phyloP scores from a whole-genome alignment of 35 echinoderm and acorn worm genomes.

The Heliocidaris erythrogramma region DNA sequence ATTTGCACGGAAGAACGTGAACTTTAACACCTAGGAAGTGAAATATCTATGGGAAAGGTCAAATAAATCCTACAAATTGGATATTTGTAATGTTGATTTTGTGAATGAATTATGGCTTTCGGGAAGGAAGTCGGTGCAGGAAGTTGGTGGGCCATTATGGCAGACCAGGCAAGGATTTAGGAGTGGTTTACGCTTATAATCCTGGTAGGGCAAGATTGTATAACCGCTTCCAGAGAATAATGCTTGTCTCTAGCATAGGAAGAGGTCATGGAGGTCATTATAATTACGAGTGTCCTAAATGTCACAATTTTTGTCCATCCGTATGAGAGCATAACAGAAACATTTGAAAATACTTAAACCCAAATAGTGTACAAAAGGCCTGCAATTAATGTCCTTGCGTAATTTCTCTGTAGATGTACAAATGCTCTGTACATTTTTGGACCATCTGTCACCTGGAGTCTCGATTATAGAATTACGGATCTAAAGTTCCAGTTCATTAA shows the following conservation, averaged over 20 bases:
- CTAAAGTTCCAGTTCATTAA: background rate
- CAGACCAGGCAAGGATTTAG: background rate
- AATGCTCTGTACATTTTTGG: too few relatives aligned
- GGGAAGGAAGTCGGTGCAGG: background rate
- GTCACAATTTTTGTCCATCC: background rate
- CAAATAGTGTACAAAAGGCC: too few relatives aligned
- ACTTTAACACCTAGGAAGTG: background rate
- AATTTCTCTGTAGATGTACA: too few relatives aligned
- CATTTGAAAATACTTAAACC: too few relatives aligned
- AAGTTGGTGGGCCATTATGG: background rate
- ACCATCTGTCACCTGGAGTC: background rate
- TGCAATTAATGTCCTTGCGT: background rate
- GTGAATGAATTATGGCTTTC: constrained; percentile 17
- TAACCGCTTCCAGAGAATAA: background rate
- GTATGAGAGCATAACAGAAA: too few relatives aligned
- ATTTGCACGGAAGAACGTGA: background rate
- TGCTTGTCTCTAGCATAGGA: background rate
- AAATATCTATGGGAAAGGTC: background rate
- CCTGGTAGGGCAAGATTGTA: background rate
- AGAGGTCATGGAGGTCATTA: background rate
- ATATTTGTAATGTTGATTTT: background rate
- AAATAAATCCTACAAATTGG: background rate
- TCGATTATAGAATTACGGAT: too few relatives aligned
- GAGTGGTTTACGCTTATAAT: background rate
- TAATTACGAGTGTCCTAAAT: background rate